Percentiles rank a stretch among this genome's conserved stretches.
Conservation (phyloP, 1,140 invertebrate genomes). For the Brachionus asplanchnoidis region DNA sequence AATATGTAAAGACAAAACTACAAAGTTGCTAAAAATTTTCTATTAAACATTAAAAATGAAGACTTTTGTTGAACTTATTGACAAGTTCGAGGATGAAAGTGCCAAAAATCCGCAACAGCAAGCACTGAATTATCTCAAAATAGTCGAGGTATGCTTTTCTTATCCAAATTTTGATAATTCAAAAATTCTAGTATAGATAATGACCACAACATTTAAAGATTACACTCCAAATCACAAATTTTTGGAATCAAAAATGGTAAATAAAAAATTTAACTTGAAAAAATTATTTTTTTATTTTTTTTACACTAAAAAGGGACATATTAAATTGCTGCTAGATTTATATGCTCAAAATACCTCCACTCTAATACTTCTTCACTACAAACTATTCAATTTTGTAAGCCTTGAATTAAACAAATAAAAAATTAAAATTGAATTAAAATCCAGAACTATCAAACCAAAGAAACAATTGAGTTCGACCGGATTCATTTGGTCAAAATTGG, state of each 20-base stretch:
- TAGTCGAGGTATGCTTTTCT: background rate
- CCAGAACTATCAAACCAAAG: background rate
- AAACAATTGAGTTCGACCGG: background rate
- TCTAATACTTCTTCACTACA: slow-evolving; percentile 17
- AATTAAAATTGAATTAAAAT: background rate
- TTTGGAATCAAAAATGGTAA: slow-evolving; percentile 17
- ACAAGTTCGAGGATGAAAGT: slow-evolving; percentile 14
- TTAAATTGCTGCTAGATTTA: background rate
- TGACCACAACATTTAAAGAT: background rate
- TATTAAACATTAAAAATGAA: background rate
- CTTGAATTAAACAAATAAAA: no score
- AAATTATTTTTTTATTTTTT: background rate
- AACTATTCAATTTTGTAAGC: slow-evolving; percentile 40
- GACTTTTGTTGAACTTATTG: slow-evolving; percentile 7
- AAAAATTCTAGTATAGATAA: background rate
- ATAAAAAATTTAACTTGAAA: background rate
- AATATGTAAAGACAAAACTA: no score
- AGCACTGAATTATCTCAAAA: background rate
- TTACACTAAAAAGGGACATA: background rate
- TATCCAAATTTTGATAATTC: background rate
- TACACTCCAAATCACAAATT: slow-evolving; percentile 9
- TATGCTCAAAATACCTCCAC: background rate
- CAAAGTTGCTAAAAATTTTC: no score
- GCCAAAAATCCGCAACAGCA: background rate
- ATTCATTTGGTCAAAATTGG: slow-evolving; percentile 30